Conservation (phyloP, 2,113 vertebrate species). For the Spilogale gracilis region DNA sequence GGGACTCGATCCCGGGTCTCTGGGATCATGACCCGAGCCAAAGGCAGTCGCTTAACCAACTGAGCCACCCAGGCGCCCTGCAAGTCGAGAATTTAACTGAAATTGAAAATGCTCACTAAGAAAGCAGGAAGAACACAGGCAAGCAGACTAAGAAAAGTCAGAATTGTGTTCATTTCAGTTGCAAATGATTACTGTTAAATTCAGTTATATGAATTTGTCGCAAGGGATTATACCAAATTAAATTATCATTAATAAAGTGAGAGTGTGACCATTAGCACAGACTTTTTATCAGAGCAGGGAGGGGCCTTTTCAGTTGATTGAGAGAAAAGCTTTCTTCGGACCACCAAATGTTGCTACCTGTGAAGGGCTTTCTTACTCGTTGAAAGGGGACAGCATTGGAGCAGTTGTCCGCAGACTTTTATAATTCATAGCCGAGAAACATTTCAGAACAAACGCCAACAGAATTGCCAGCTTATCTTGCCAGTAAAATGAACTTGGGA, state of each 20-base stretch:
- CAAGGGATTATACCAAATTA: constrained; percentile 8
- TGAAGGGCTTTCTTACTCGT: neutral
- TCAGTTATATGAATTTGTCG: neutral
- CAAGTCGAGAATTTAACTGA: constrained; percentile 28
- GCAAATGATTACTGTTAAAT: neutral
- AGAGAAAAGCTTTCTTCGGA: neutral
- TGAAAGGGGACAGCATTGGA: neutral
- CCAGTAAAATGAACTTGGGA: neutral
- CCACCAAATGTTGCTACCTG: neutral
- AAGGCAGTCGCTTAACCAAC: too few relatives aligned
- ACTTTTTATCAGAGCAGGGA: neutral
- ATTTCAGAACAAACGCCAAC: constrained; percentile 41
- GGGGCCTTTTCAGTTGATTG: neutral
- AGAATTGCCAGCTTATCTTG: neutral
- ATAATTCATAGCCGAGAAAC: constrained; percentile 5
- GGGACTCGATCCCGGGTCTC: too few relatives aligned
- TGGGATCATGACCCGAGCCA: too few relatives aligned
- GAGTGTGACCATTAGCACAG: neutral
- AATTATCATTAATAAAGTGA: neutral
- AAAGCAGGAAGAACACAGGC: neutral
- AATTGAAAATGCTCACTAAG: constrained; percentile 37
- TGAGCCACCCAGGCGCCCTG: too few relatives aligned
- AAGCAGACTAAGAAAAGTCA: neutral
- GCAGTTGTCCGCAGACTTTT: constrained; percentile 12
- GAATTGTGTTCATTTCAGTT: constrained; percentile 47